Percentiles rank a stretch among this genome's conserved stretches.
Evolutionary conservation across 2,113 vertebrate genomes (phyloP).

Genomic region (Halcyon malimbica): DNA sequence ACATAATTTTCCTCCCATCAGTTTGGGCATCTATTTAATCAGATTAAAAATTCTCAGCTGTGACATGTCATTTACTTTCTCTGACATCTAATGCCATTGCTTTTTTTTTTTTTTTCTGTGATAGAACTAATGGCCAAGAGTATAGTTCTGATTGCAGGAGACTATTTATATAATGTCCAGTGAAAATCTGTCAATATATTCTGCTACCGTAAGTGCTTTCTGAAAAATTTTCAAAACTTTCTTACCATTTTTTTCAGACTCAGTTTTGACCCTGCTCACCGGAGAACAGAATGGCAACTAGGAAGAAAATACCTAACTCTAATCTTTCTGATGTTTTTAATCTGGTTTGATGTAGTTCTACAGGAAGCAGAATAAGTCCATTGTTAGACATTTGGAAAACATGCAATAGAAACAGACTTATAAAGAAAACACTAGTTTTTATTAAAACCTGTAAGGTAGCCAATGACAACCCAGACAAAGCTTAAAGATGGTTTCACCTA

Average conservation of each 20-base stretch:
- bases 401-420: neutral
- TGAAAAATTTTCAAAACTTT: conserved; percentile 10
- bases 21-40: neutral
- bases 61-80: neutral
- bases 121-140: neutral
- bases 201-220: neutral
- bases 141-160: neutral
- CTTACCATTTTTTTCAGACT: neutral
- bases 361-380: neutral
- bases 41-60: neutral
- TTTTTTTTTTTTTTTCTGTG: neutral
- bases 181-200: neutral
- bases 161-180: neutral
- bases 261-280: neutral
- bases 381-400: neutral
- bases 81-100: neutral
- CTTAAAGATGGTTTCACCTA: neutral
- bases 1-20: neutral
- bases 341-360: neutral
- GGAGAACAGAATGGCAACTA: neutral
- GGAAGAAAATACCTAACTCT: conserved; percentile 30
- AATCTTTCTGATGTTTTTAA: conserved; percentile 1
- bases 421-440: neutral
- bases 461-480: neutral
- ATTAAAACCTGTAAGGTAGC: neutral